Base-by-base conservation (phyloP, 2,113 vertebrate species). In the Urocolius indicus region DNA sequence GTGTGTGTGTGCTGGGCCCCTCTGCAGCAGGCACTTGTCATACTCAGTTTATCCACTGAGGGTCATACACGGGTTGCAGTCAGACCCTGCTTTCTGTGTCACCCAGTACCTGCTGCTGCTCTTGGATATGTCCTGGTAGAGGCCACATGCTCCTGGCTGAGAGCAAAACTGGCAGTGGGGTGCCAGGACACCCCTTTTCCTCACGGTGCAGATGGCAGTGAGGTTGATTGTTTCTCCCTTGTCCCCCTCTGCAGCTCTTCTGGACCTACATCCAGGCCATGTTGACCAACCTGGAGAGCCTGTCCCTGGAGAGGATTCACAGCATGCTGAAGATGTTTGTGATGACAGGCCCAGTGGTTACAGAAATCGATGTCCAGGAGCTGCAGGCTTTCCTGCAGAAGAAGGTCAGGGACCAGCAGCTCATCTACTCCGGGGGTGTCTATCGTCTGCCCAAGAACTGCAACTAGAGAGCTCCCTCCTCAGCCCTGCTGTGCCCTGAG, bases 211-310 rank as follows among this genome's bases (percentile, higher is more conserved):
- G 29, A 3, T 41, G 32, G 16, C 62, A 7, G 7, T 34, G 66
- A 29, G 74, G 16, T n/a, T 94, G 27, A 45, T 27, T 52, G 48
- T 23, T 34, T 11, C 32, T 45, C 13, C 17, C 2, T 0, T 74
- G n/a, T 21, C 6, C 72, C 23, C 16, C 59, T 32, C 59, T 71
- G 24, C 97, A 99, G 99, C 96, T 99, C 22, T 99, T 99, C 97
- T 99, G 99, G 99, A 99, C 99, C 0, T 99, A 99, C 95, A 99
- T 99, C 97, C 99, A 99, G 95, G 99, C 99, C 46, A 99, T 99
- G 99, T 98, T 99, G 96, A 99, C 99, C 87, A 99, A 99, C 98
- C 98, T 99, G 84, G 99, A 99, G 98, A 99, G 98, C 96, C 98
- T 99, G 96, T 98, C 99, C 2, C 98, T 99, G 97, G 99, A 99